Evolutionary conservation across 2,888 invertebrate genomes (phyloP).

Genomic region (Andrena marginata): DNA sequence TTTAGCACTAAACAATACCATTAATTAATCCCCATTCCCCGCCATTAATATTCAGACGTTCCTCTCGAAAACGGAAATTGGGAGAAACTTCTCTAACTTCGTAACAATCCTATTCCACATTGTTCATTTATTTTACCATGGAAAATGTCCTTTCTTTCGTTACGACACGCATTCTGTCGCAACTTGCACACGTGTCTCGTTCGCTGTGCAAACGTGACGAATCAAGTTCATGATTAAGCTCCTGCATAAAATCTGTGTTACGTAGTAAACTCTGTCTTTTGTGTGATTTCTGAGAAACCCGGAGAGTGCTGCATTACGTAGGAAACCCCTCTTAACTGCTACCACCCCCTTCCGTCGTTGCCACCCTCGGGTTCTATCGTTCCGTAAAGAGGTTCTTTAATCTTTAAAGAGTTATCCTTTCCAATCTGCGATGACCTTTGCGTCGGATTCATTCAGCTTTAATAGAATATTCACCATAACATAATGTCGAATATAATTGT

Average conservation of each 20-base stretch:
- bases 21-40: no score
- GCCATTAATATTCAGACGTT: no score
- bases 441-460: not conserved
- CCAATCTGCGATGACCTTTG: constrained; percentile 10
- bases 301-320: constrained; percentile 56
- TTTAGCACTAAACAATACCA: no score
- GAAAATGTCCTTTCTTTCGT: not conserved
- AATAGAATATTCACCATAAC: not conserved
- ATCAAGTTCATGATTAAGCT: constrained; percentile 3
- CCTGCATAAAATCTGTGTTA: constrained; percentile 17
- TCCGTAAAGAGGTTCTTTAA: constrained; percentile 37
- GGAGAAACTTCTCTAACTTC: no score
- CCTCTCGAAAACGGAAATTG: no score
- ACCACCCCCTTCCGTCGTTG: not conserved
- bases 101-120: not conserved
- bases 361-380: constrained; percentile 8
- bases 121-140: not conserved
- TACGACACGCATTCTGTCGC: not conserved
- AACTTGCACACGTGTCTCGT: not conserved
- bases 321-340: constrained; percentile 55
- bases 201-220: not conserved
- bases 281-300: constrained; percentile 65
- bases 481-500: not conserved
- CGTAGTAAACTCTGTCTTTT: constrained; percentile 19
- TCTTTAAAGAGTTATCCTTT: constrained; percentile 30